phyloP scores from a whole-genome alignment of 2,113 vertebrate genomes.

The Microtus richardsoni region DNA sequence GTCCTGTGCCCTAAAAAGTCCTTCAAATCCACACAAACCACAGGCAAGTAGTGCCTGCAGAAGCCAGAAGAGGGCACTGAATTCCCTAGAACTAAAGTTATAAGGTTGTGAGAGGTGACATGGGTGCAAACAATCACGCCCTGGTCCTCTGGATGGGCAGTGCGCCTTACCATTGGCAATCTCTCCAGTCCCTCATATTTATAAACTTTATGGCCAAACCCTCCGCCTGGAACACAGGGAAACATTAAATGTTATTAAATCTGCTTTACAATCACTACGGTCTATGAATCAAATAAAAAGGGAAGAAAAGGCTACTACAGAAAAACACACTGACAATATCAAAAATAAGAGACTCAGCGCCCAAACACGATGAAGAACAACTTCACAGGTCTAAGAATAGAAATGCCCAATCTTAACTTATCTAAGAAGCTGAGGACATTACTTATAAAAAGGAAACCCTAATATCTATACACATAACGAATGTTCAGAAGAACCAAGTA shows the following conservation, averaged over 20 bases:
- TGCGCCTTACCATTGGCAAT: neutral
- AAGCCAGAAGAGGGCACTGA: neutral
- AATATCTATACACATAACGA: neutral
- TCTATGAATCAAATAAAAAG: conserved; percentile 36
- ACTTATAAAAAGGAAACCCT: conserved; percentile 40
- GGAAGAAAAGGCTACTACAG: neutral
- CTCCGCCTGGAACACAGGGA: neutral
- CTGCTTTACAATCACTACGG: neutral
- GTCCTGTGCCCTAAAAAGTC: neutral
- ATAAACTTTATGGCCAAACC: neutral
- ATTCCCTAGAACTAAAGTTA: neutral
- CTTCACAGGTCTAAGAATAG: conserved; percentile 2
- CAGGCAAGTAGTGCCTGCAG: neutral
- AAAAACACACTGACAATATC: conserved; percentile 32
- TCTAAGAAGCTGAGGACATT: conserved; percentile 18
- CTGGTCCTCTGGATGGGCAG: neutral
- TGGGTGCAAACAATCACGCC: neutral
- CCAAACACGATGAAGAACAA: conserved; percentile 17
- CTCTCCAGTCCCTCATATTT: neutral
- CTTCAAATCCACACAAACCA: conserved; percentile 18
- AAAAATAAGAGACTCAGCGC: neutral
- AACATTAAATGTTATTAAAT: neutral
- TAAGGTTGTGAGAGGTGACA: neutral
- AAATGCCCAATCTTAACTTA: conserved; percentile 11
- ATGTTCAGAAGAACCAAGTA: neutral